Percentiles rank a stretch among this genome's conserved stretches.
These are phyloP conservation scores for Microcebus ravelobensis DNA, from an alignment of 2,113 vertebrate species.

Conservation along the genomic window DNA sequence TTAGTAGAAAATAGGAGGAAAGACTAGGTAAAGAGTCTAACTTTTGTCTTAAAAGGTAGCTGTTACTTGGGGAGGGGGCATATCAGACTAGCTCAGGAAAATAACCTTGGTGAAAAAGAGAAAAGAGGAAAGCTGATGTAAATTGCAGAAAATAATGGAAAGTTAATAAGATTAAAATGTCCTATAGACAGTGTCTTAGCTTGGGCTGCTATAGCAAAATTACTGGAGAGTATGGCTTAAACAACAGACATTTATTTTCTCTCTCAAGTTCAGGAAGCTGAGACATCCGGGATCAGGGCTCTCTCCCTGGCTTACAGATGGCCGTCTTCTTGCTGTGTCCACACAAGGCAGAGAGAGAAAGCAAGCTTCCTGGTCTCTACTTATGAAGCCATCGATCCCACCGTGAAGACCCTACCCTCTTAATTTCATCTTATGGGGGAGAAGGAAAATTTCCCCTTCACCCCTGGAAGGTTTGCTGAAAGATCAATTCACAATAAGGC, in stretches of 20 bases:
- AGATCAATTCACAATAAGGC: too few relatives aligned
- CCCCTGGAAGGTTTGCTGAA: too few relatives aligned
- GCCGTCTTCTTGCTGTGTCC: not conserved
- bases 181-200: not conserved
- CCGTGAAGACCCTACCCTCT: not conserved
- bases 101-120: not conserved
- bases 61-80: not conserved
- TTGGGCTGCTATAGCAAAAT: not conserved
- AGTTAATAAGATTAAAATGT: not conserved
- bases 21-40: not conserved
- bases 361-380: not conserved
- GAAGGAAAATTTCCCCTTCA: too few relatives aligned
- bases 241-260: not conserved
- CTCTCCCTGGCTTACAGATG: not conserved
- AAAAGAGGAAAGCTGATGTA: not conserved
- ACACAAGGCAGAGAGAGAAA: not conserved
- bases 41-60: not conserved
- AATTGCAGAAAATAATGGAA: not conserved
- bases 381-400: not conserved
- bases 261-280: not conserved
- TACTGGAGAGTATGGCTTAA: not conserved
- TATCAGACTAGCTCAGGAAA: not conserved
- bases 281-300: not conserved
- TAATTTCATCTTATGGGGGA: not conserved
- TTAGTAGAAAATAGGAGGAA: not conserved